phyloP scores from a whole-genome alignment of 2,888 invertebrate species.

The Aelia acuminata region DNA sequence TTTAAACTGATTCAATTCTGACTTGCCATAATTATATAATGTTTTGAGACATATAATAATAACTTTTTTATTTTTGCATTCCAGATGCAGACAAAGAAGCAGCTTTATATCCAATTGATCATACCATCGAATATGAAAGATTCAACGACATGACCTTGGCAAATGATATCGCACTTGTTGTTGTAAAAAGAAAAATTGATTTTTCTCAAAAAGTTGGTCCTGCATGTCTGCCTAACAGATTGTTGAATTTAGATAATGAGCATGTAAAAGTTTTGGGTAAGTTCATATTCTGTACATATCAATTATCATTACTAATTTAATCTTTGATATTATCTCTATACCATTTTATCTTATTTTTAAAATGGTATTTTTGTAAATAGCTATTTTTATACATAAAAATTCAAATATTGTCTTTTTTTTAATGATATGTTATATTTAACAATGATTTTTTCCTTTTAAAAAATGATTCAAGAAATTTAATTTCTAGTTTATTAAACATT shows the following conservation, averaged over 20 bases:
- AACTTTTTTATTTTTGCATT: background rate
- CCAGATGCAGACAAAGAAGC: conserved; percentile 3
- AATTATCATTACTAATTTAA: too few species aligned
- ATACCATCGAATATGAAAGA: conserved; percentile 60
- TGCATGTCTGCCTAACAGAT: conserved; percentile 98
- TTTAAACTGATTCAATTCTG: too few species aligned
- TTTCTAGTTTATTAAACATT: too few species aligned
- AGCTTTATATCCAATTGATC: conserved; percentile 20
- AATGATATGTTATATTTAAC: too few species aligned
- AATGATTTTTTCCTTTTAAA: too few species aligned
- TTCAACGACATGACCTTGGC: conserved; percentile 53
- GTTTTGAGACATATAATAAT: background rate
- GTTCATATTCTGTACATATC: background rate
- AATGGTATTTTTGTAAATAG: too few species aligned
- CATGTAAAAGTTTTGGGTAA: conserved; percentile 62
- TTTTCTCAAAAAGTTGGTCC: conserved; percentile 85
- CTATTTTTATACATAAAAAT: too few species aligned
- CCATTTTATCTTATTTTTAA: too few species aligned
- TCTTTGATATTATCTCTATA: too few species aligned
- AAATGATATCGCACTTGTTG: conserved; percentile 62
- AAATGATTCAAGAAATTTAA: too few species aligned
- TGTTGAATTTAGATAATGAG: conserved; percentile 69
- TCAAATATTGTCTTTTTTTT: too few species aligned
- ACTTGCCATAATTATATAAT: background rate
- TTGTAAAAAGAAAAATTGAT: conserved; percentile 37